Evolutionary conservation across 2,113 vertebrate species (phyloP).

Genomic region (Lipotes vexillifer): DNA sequence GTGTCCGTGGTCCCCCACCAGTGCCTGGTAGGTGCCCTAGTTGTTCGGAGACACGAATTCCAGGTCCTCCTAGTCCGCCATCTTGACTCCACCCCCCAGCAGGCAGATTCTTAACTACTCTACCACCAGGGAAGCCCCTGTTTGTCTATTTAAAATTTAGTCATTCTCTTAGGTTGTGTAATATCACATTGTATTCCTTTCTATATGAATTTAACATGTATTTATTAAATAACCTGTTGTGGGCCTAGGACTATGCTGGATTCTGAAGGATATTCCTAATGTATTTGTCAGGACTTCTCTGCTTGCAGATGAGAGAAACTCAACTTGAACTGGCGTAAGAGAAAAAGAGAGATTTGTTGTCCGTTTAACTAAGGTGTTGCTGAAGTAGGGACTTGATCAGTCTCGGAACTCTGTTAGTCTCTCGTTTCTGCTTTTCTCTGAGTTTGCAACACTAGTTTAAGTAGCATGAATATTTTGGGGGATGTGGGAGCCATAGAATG

Average conservation of each 20-base stretch:
- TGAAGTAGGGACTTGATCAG: background rate
- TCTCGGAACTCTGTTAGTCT: background rate
- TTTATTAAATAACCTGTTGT: background rate
- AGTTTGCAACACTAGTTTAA: background rate
- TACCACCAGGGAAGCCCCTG: background rate
- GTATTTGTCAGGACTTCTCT: background rate
- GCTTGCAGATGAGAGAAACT: background rate
- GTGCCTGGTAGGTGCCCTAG: too few relatives aligned
- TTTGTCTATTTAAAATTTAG: background rate
- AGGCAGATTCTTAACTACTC: too few relatives aligned
- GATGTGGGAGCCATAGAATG: background rate
- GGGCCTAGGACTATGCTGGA: background rate
- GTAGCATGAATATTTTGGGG: background rate
- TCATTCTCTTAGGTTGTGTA: background rate
- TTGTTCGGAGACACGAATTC: too few relatives aligned
- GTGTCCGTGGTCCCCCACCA: rapidly evolving
- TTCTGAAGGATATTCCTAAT: background rate
- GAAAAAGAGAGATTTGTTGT: background rate
- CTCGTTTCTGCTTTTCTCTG: background rate
- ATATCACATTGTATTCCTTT: background rate
- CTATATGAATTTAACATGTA: background rate
- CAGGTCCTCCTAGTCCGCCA: too few relatives aligned
- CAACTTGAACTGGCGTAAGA: background rate
- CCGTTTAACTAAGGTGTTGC: background rate
- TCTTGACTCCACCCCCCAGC: too few relatives aligned